Evolutionary conservation across 2,797 vertebrate genomes (phyloP).

Genomic region (Mormyrops boulengeri): DNA sequence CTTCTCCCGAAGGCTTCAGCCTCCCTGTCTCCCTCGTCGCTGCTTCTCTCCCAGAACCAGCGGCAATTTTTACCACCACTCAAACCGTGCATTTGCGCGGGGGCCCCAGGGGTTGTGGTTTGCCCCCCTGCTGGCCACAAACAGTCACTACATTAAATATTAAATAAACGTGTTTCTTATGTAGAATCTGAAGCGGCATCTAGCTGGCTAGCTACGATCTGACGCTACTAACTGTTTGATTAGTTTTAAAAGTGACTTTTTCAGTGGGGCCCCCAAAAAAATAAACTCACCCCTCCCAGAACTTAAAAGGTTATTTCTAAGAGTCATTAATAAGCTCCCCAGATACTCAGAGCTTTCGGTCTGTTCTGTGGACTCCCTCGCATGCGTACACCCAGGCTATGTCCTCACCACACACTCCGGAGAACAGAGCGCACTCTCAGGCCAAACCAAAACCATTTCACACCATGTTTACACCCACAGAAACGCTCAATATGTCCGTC

Average conservation of each 20-base stretch:
- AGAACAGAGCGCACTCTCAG: not conserved
- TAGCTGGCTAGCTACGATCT: not conserved
- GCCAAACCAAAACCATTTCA: conserved; percentile 3
- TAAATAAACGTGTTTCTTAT: not conserved
- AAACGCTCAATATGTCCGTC: not conserved
- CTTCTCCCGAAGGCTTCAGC: not conserved
- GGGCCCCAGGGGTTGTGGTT: not conserved
- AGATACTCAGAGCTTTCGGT: not conserved
- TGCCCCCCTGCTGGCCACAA: not conserved
- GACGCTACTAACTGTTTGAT: not conserved
- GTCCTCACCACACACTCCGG: not conserved
- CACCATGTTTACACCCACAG: not conserved
- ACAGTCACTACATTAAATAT: not conserved
- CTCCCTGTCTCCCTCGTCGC: not conserved
- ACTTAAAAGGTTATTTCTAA: not conserved
- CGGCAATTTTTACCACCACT: not conserved
- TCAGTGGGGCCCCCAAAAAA: not conserved
- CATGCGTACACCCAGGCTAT: not conserved
- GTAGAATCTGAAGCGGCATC: not conserved
- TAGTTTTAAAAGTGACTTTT: not conserved
- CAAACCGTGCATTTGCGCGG: not conserved
- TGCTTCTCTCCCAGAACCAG: not conserved
- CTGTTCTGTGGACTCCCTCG: not conserved
- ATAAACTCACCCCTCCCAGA: not conserved
- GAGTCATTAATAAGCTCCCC: not conserved